Conservation (phyloP, 37 sponge, comb jelly and placozoan species). For the Halisarca cf. caerulea region DNA sequence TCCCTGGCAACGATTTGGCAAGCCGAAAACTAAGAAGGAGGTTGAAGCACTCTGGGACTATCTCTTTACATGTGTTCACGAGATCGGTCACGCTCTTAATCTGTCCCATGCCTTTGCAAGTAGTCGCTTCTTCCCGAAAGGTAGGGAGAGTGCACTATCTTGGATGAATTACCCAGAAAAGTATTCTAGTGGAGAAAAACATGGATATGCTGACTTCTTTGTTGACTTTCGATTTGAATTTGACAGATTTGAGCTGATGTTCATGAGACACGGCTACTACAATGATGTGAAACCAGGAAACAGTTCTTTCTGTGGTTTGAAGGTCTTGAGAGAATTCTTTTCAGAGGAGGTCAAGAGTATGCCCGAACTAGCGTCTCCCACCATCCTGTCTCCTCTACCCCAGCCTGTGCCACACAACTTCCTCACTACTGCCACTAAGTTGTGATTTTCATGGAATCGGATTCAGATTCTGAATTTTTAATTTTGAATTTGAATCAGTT, state of each 20-base stretch:
- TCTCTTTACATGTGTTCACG: conserved; percentile 23
- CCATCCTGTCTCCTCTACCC: no score
- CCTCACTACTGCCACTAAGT: no score
- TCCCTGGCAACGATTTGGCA: background rate
- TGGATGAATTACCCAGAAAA: conserved; percentile 29
- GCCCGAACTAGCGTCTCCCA: no score
- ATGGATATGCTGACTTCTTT: conserved; percentile 8
- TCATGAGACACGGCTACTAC: conserved; percentile 19
- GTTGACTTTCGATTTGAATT: conserved; percentile 12
- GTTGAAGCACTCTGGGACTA: conserved; percentile 18
- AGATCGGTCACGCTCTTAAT: conserved; percentile 17
- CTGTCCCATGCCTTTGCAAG: background rate
- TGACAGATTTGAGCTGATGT: conserved; percentile 10
- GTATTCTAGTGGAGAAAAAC: background rate
- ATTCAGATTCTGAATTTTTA: no score
- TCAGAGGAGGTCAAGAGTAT: no score
- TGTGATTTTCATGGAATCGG: no score
- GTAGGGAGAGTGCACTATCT: background rate
- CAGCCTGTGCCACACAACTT: no score
- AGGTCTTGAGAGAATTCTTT: no score
- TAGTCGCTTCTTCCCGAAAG: background rate
- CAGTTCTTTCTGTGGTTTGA: background rate
- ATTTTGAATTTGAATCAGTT: no score
- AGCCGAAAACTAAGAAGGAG: background rate
- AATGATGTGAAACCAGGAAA: conserved; percentile 23